phyloP scores from a whole-genome alignment of 37 sponge, comb jelly and placozoan genomes.

The Geodia barretti region DNA sequence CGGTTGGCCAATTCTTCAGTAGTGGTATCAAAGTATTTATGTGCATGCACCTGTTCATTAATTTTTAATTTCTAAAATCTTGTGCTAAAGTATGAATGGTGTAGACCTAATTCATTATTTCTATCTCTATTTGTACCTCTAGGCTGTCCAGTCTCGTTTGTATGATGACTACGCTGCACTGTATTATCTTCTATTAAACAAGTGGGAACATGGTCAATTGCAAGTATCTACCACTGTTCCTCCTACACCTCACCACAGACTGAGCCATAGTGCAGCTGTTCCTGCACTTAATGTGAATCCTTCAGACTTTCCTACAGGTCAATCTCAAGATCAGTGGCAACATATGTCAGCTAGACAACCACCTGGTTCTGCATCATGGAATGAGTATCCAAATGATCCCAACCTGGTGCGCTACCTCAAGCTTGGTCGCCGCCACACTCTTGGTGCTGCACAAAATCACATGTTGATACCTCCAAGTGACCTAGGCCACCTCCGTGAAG shows the following conservation, averaged over 20 bases:
- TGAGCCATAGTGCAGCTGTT: constrained; percentile 15
- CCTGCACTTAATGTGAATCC: constrained; percentile 12
- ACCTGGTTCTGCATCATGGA: neutral
- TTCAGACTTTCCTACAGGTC: neutral
- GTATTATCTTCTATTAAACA: constrained; percentile 78
- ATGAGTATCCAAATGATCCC: constrained; percentile 32
- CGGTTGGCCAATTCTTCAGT: neutral
- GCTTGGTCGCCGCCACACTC: constrained; percentile 68
- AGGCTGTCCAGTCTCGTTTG: constrained; percentile 69
- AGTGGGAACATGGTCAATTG: constrained; percentile 59
- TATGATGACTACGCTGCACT: constrained; percentile 79
- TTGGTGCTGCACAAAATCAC: constrained; percentile 62
- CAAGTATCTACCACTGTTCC: constrained; percentile 6
- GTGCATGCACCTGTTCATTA: neutral
- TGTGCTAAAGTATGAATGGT: too few species aligned
- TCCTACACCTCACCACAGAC: constrained; percentile 21
- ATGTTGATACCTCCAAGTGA: constrained; percentile 17
- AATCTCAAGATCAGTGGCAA: constrained; percentile 4
- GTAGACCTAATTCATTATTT: too few species aligned
- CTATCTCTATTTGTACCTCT: neutral
- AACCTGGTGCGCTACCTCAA: constrained; percentile 70
- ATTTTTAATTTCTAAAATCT: too few species aligned
- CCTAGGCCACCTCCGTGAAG: constrained; percentile 25
- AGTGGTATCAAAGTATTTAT: neutral
- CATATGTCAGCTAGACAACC: neutral